Conservation (phyloP, 1,140 invertebrate species). For the Apis cerana region DNA sequence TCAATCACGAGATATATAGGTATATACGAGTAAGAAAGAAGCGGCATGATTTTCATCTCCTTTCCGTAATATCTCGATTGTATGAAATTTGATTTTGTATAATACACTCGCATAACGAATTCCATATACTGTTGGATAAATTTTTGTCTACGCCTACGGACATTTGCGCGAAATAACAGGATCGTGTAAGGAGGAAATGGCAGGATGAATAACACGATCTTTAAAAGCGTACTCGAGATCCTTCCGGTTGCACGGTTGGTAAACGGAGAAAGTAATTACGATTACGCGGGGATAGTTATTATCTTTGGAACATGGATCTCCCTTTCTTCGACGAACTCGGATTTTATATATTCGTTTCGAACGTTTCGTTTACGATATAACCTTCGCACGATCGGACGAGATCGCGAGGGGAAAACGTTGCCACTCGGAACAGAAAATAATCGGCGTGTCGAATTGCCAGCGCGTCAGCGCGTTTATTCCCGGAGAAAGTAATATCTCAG, state of each 20-base stretch:
- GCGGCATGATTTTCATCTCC: too few relatives aligned
- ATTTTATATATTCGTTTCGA: too few relatives aligned
- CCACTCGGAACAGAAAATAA: background rate
- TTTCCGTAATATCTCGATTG: too few relatives aligned
- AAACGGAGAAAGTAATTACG: slow-evolving; percentile 46
- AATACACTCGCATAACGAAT: too few relatives aligned
- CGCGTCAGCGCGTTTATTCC: background rate
- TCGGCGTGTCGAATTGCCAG: slow-evolving; percentile 31
- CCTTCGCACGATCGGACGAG: slow-evolving; percentile 14
- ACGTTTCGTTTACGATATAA: slow-evolving; percentile 32
- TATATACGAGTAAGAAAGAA: slow-evolving; percentile 8
- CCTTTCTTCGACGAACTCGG: background rate
- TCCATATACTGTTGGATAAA: too few relatives aligned
- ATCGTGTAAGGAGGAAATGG: slow-evolving; percentile 13
- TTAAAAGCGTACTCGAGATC: background rate
- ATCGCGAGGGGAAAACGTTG: background rate
- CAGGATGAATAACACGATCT: background rate
- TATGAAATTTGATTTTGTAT: too few relatives aligned
- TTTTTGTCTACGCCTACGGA: too few relatives aligned
- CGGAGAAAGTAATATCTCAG: slow-evolving; percentile 17
- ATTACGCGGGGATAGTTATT: slow-evolving; percentile 24
- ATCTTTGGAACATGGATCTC: slow-evolving; percentile 8
- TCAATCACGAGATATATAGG: too few relatives aligned
- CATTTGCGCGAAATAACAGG: background rate
- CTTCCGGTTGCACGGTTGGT: slow-evolving; percentile 10